phyloP scores from a whole-genome alignment of 2,888 invertebrate species.

The Idaea aversata region DNA sequence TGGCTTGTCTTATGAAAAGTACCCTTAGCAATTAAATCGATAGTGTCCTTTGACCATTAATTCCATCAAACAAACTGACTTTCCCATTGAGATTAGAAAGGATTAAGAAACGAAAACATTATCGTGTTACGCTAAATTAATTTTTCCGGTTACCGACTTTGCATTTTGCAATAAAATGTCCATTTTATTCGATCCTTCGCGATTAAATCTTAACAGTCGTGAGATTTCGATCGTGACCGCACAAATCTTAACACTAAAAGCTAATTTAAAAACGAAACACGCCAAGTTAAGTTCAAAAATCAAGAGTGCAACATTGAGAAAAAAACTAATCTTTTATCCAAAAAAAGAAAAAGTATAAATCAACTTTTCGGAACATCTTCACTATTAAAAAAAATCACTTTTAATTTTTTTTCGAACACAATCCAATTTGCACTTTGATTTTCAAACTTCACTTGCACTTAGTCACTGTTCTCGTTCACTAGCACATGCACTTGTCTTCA shows the following conservation, averaged over 20 bases:
- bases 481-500: slow-evolving; percentile 51
- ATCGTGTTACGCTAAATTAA: not conserved
- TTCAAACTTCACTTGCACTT: slow-evolving; percentile 67
- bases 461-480: slow-evolving; percentile 48
- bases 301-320: slow-evolving; percentile 2
- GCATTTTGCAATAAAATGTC: slow-evolving; percentile 42
- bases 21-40: not conserved
- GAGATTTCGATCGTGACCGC: not conserved
- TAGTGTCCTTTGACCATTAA: not conserved
- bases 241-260: not conserved
- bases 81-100: not conserved
- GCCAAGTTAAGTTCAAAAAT: slow-evolving; percentile 26
- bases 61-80: not conserved
- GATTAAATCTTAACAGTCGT: not conserved
- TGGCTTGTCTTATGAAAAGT: no score
- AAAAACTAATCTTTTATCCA: slow-evolving; percentile 26
- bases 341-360: slow-evolving; percentile 8
- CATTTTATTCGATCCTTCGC: not conserved
- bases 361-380: slow-evolving; percentile 3
- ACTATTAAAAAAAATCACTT: slow-evolving; percentile 7
- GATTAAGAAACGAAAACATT: not conserved
- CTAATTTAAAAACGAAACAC: slow-evolving; percentile 15
- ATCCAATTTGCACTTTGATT: slow-evolving; percentile 58
- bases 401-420: slow-evolving; percentile 47
- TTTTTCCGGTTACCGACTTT: slow-evolving; percentile 13